Conservation (phyloP, 2,797 vertebrate genomes). For the Gambusia yucatana region DNA sequence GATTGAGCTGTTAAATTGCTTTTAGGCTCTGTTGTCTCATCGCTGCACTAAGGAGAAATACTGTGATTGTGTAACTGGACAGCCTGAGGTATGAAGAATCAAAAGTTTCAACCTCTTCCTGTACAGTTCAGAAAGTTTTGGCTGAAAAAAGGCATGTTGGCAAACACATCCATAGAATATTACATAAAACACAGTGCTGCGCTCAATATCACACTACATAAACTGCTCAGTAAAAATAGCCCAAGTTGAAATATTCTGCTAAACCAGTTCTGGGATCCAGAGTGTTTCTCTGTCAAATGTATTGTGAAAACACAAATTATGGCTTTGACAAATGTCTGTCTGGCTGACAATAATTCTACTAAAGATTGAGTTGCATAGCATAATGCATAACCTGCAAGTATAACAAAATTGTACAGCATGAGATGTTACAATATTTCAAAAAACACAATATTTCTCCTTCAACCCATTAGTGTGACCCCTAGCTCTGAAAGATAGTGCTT, state of each 20-base stretch:
- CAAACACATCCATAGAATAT: constrained; percentile 33
- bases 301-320: background rate
- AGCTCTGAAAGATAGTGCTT: background rate
- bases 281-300: background rate
- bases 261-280: background rate
- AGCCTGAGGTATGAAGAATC: constrained; percentile 28
- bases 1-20: constrained; percentile 33
- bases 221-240: background rate
- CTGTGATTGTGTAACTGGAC: constrained; percentile 24
- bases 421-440: background rate
- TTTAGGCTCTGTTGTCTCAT: constrained; percentile 40
- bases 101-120: constrained; percentile 41
- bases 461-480: background rate
- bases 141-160: constrained; percentile 30
- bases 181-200: constrained; percentile 30
- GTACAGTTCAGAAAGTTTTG: constrained; percentile 21
- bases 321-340: background rate
- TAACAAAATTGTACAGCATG: background rate
- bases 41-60: constrained; percentile 33
- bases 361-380: background rate
- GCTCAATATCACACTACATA: constrained; percentile 9
- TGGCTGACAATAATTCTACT: background rate
- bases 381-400: background rate
- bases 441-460: background rate
- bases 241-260: background rate